Evolutionary conservation across 37 sponge, comb jelly and placozoan species (phyloP).

Genomic region (Axinella damicornis): DNA sequence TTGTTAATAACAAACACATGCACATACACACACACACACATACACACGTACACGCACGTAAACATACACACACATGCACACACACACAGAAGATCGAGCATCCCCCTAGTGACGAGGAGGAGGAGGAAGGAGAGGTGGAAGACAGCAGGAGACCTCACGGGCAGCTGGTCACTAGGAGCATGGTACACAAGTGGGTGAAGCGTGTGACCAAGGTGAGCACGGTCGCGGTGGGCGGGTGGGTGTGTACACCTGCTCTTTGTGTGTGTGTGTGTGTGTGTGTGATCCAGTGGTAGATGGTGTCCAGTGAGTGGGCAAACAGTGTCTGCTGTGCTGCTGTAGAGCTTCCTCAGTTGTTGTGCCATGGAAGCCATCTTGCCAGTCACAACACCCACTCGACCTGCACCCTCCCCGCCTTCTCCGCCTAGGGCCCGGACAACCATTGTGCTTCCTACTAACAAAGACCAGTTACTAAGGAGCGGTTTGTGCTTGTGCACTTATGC

Average conservation of each 20-base stretch:
- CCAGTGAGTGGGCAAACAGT: too few species aligned
- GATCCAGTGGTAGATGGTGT: too few species aligned
- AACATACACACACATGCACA: background rate
- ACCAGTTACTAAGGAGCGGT: too few species aligned
- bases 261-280: background rate
- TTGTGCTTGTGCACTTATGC: too few species aligned
- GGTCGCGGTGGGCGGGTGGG: background rate
- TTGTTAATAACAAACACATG: too few species aligned
- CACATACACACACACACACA: background rate
- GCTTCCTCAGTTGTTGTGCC: too few species aligned
- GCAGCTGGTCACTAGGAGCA: slow-evolving; percentile 46
- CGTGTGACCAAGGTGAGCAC: slow-evolving; percentile 42
- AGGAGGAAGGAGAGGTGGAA: slow-evolving; percentile 12
- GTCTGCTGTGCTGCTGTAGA: too few species aligned
- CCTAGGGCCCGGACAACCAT: background rate
- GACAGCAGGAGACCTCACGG: slow-evolving; percentile 15
- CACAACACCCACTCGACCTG: background rate
- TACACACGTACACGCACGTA: background rate
- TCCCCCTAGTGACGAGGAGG: slow-evolving; percentile 11
- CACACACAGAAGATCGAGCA: background rate
- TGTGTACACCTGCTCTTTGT: slow-evolving; percentile 37
- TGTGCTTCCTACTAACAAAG: too few species aligned
- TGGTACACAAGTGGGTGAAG: slow-evolving; percentile 68
- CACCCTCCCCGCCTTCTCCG: background rate
- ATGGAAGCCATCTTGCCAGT: background rate